Conservation (phyloP, 1,140 invertebrate genomes). For the Achroia grisella region DNA sequence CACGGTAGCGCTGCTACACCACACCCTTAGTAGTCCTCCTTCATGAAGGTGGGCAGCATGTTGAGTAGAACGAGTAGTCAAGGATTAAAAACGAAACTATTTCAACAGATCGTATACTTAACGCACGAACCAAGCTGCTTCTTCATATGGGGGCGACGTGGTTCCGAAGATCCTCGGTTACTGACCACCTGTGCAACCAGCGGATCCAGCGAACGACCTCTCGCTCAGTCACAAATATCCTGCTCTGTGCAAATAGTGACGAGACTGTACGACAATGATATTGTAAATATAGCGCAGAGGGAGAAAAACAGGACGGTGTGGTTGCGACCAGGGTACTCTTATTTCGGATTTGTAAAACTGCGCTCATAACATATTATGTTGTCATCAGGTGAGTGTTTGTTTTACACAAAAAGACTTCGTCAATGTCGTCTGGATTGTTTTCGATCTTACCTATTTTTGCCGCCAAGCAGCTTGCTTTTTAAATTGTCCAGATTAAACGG, state of each 20-base stretch:
- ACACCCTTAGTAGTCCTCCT: too few relatives aligned
- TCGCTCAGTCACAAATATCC: constrained; percentile 49
- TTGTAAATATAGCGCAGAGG: constrained; percentile 44
- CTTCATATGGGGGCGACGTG: constrained; percentile 45
- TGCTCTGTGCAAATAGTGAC: constrained; percentile 48
- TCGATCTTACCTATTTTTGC: too few relatives aligned
- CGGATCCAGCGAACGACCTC: constrained; percentile 30
- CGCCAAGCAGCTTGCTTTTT: too few relatives aligned
- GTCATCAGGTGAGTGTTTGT: too few relatives aligned
- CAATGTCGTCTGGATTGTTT: too few relatives aligned
- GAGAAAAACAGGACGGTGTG: constrained; percentile 53
- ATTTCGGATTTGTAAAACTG: constrained; percentile 60
- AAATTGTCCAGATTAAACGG: too few relatives aligned
- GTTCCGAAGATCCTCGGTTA: constrained; percentile 20
- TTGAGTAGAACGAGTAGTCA: too few relatives aligned
- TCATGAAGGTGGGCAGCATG: too few relatives aligned
- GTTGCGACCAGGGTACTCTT: constrained; percentile 48
- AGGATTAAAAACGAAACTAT: too few relatives aligned
- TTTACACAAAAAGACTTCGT: too few relatives aligned
- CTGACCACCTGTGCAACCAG: constrained; percentile 48
- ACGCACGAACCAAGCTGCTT: constrained; percentile 50
- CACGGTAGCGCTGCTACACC: too few relatives aligned
- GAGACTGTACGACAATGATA: constrained; percentile 40
- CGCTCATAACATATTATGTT: constrained; percentile 47
- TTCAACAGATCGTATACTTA: constrained; percentile 57